A percentile compares a stretch with the other conserved stretches of the same genome.
These are phyloP conservation scores for Reticulitermes lucifugus DNA, from an alignment of 2,888 invertebrate genomes.

Conservation along the genomic window DNA sequence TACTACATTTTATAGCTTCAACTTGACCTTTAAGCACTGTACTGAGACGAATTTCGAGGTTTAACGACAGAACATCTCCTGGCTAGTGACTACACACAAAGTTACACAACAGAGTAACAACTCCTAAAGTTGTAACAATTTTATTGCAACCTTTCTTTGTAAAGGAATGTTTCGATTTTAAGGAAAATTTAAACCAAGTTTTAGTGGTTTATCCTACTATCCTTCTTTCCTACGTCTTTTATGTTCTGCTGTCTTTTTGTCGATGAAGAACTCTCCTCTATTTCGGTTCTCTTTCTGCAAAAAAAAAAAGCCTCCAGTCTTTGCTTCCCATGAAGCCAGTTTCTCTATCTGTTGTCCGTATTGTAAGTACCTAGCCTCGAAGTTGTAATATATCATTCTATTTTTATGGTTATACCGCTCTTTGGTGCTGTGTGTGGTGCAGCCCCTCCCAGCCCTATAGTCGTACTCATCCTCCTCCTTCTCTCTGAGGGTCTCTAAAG, in stretches of 20 bases:
- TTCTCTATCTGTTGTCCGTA: not conserved
- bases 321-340: not conserved
- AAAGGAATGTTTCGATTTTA: conserved; percentile 8
- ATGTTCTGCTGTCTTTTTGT: not conserved
- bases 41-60: not conserved
- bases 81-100: not conserved
- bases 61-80: not conserved
- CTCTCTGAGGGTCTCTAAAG: not conserved
- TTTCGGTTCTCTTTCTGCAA: conserved; percentile 3
- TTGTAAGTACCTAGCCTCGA: not conserved
- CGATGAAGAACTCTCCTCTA: too few species aligned
- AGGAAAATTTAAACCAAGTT: conserved; percentile 6
- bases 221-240: not conserved
- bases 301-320: not conserved
- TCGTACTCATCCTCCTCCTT: not conserved
- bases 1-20: not conserved
- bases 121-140: conserved; percentile 17
- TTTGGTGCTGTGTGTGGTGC: not conserved
- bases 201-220: not conserved
- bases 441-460: not conserved
- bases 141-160: conserved; percentile 22
- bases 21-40: not conserved
- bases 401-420: conserved; percentile 9
- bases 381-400: conserved; percentile 8
- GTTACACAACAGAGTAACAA: not conserved